phyloP scores from a whole-genome alignment of 2,113 vertebrate species.

The Corythoichthys intestinalis region DNA sequence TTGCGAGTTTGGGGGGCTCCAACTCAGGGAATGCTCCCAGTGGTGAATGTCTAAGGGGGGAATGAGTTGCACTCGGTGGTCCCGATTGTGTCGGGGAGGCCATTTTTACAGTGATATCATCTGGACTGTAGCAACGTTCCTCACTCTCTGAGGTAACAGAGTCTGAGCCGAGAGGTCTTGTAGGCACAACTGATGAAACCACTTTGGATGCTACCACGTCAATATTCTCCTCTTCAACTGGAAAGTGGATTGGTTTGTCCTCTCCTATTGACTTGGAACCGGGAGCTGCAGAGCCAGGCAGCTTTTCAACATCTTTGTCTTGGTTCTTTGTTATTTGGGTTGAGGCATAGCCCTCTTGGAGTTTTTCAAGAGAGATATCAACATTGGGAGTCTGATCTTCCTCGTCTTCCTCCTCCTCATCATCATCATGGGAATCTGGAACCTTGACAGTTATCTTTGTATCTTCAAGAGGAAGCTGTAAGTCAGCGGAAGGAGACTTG shows the following conservation, averaged over 20 bases:
- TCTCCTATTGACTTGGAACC: conserved; percentile 42
- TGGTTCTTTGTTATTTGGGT: conserved; percentile 55
- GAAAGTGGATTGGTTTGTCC: conserved; percentile 52
- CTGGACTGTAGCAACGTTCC: conserved; percentile 89
- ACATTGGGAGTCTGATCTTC: conserved; percentile 76
- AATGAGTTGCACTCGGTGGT: conserved; percentile 86
- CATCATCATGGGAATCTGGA: conserved; percentile 59
- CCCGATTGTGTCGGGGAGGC: conserved; percentile 90
- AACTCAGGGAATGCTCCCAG: conserved; percentile 69
- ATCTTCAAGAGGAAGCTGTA: conserved; percentile 71
- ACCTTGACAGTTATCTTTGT: conserved; percentile 60
- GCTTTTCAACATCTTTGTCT: conserved; percentile 39
- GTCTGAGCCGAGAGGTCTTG: conserved; percentile 64
- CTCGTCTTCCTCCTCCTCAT: conserved; percentile 77
- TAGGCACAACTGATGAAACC: conserved; percentile 38
- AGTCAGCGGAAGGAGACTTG: conserved; percentile 85
- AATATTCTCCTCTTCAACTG: conserved; percentile 46
- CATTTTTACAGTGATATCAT: conserved; percentile 96
- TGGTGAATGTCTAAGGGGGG: conserved; percentile 87
- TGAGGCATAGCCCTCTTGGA: conserved; percentile 71
- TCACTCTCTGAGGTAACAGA: conserved; percentile 77
- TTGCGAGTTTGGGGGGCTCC: background rate
- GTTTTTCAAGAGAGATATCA: conserved; percentile 78
- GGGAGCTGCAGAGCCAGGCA: conserved; percentile 27
- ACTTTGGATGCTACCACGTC: conserved; percentile 47